Evolutionary conservation across 92 coral and sea anemone genomes (phyloP), one percentile per base, ranked within the genome.

Genomic region (Pocillopora meandrina): DNA sequence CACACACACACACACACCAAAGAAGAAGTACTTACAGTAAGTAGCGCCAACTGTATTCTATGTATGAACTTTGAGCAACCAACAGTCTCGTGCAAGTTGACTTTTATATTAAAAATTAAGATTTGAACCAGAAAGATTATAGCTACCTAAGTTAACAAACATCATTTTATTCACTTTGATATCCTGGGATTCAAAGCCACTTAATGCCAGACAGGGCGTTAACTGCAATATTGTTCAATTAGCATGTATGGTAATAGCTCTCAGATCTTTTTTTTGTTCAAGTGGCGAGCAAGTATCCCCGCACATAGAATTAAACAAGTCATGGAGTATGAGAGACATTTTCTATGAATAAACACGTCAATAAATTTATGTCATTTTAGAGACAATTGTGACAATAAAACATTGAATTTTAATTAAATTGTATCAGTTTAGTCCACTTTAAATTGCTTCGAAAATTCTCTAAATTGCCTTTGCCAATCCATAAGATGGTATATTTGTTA

Each of bases 311-410:
- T 80, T 3, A 68, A 82, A 47, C 59, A 56, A 36, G 35, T 73
- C 20, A 61, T 34, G 35, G 18, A 31, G 59, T 47, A 47, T 49
- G 18, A 63, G 64, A 74, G 52, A 47, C 72, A 74, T 83, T 83
- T 83, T 83, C 86, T 83, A 83, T 74, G 73, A 83, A 83, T 83
- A 83, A 73, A 63, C 49, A 47, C 80, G 74, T 63, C 80, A 60
- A 83, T 83, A 80, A 83, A 83, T 80, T 83, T 82, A 23, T 66
- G 85, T 49, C 71, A 70, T 82, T 82, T 73, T 83, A 73, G 86
- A 83, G 67, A 74, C 86, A 83, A 73, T 74, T 83, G 80, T 83
- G 86, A 83, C 73, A 83, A 83, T 83, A 83, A 83, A 83, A 83
- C 42, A 8, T 83, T 63, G 64, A 74, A 83, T 83, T 83, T 83